Conservation (phyloP, 1,140 invertebrate genomes). For the Vollenhovia emeryi region DNA sequence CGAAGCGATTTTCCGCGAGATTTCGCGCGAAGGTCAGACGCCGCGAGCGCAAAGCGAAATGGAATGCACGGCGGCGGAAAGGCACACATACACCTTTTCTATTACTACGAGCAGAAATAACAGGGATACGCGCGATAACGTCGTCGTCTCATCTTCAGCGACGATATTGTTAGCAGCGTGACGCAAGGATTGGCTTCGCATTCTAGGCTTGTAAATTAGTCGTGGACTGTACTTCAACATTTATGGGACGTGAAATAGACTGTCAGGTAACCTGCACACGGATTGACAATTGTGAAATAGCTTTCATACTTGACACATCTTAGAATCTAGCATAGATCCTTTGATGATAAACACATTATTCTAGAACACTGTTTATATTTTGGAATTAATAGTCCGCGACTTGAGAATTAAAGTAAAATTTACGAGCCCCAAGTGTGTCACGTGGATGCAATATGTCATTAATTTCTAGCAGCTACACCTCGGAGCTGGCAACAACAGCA, state of each 20-base stretch:
- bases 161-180: slow-evolving; percentile 49
- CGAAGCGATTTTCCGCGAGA: slow-evolving; percentile 29
- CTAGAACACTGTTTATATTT: neutral
- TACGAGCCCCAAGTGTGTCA: slow-evolving; percentile 31
- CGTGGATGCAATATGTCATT: slow-evolving; percentile 26
- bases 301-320: slow-evolving; percentile 7
- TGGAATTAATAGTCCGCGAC: slow-evolving; percentile 22
- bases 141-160: neutral
- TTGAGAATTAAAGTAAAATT: slow-evolving; percentile 42
- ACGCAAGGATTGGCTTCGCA: slow-evolving; percentile 47
- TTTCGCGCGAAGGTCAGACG: neutral
- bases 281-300: slow-evolving; percentile 44
- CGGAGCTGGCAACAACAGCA: neutral
- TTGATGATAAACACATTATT: slow-evolving; percentile 22
- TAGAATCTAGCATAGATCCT: neutral
- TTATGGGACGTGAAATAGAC: slow-evolving; percentile 49
- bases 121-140: neutral
- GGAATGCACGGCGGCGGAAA: neutral
- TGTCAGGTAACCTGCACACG: neutral
- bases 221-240: slow-evolving; percentile 1
- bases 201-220: slow-evolving; percentile 35
- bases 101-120: neutral
- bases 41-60: neutral
- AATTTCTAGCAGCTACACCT: neutral
- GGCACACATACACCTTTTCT: neutral